A percentile compares a stretch with the other conserved stretches of the same genome.
phyloP scores from a whole-genome alignment of 2,888 invertebrate genomes.

The Megalurothrips usitatus region DNA sequence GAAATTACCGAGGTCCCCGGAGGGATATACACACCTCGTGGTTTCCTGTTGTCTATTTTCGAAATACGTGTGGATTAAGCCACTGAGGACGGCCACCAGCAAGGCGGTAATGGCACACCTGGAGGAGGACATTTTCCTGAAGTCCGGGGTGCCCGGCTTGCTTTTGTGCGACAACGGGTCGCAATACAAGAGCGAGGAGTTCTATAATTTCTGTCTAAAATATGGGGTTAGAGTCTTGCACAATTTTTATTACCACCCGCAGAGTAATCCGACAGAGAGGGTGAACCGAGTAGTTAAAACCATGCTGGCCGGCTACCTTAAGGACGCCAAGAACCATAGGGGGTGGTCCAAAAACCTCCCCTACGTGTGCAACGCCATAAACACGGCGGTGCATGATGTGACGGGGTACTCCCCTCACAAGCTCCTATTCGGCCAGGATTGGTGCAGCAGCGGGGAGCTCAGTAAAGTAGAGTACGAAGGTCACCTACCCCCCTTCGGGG shows the following conservation, averaged over 20 bases:
- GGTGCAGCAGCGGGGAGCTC: not conserved
- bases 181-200: slow-evolving; percentile 35
- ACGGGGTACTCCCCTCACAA: slow-evolving; percentile 33
- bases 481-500: not conserved
- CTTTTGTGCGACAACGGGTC: slow-evolving; percentile 39
- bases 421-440: not conserved
- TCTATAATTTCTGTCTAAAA: slow-evolving; percentile 32
- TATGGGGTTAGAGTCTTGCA: slow-evolving; percentile 32
- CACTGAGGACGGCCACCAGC: slow-evolving; percentile 37
- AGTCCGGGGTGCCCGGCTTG: slow-evolving; percentile 37
- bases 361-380: slow-evolving; percentile 37
- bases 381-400: slow-evolving; percentile 36
- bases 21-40: slow-evolving; percentile 38
- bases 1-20: slow-evolving; percentile 33
- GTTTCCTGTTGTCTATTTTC: slow-evolving; percentile 38
- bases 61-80: slow-evolving; percentile 38
- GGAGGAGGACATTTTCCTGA: slow-evolving; percentile 36
- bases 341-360: slow-evolving; percentile 37
- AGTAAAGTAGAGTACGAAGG: not conserved
- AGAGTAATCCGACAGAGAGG: slow-evolving; percentile 39
- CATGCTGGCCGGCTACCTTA: slow-evolving; percentile 37
- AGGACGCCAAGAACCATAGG: slow-evolving; percentile 34
- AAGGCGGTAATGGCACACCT: slow-evolving; percentile 31
- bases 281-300: slow-evolving; percentile 38
- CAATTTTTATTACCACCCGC: slow-evolving; percentile 38